Evolutionary conservation across 2,888 invertebrate genomes (phyloP).

Genomic region (Caenorhabditis panamensis): DNA sequence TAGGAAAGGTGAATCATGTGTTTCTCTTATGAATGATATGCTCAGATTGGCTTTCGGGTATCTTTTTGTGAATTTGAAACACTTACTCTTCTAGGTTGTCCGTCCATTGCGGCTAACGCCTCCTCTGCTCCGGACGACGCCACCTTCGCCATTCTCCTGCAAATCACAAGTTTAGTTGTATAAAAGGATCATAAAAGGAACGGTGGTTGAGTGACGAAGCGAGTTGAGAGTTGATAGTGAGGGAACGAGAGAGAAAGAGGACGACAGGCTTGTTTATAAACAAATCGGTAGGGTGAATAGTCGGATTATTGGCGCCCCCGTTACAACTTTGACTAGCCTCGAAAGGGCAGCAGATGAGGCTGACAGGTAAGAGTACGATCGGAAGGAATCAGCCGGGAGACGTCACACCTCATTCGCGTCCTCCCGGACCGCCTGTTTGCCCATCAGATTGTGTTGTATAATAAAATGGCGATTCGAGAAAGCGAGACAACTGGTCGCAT

Average conservation of each 20-base stretch:
- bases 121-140: conserved; percentile 61
- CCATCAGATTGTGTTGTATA: conserved; percentile 55
- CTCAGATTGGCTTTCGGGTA: too few species aligned
- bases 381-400: conserved; percentile 23
- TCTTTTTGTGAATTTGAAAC: not conserved
- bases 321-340: not conserved
- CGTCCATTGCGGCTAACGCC: conserved; percentile 48
- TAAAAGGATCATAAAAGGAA: not conserved
- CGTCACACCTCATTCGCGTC: conserved; percentile 53
- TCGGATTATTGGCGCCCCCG: conserved; percentile 1
- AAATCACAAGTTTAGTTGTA: not conserved
- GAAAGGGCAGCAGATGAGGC: not conserved
- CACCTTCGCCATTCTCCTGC: conserved; percentile 54
- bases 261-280: conserved; percentile 21
- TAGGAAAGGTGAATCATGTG: not conserved
- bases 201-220: conserved; percentile 1
- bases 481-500: conserved; percentile 47
- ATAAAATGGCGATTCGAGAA: conserved; percentile 42
- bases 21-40: not conserved
- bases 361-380: conserved; percentile 32
- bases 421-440: conserved; percentile 50
- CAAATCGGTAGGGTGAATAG: conserved; percentile 14
- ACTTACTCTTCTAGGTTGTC: conserved; percentile 25
- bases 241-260: conserved; percentile 1
- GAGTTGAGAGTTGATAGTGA: conserved; percentile 5